phyloP scores from a whole-genome alignment of 2,113 vertebrate genomes.

The Thamnophis sirtalis region DNA sequence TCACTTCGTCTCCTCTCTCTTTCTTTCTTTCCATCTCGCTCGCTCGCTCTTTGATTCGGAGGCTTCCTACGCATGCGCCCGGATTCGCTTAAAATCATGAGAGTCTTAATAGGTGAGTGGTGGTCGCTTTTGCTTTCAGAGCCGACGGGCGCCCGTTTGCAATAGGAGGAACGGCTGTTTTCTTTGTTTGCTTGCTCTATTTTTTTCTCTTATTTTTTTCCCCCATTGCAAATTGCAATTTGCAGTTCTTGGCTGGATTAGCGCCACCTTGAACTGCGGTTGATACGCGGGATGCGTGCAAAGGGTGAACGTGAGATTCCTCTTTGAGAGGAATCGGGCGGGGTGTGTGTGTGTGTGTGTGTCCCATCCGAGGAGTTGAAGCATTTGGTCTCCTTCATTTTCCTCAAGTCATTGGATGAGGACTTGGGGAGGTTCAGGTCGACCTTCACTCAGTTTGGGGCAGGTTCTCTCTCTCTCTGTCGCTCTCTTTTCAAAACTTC shows the following conservation, averaged over 20 bases:
- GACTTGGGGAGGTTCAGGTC: not conserved
- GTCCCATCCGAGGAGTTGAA: not conserved
- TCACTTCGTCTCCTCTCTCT: not conserved
- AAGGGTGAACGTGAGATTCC: not conserved
- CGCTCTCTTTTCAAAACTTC: not conserved
- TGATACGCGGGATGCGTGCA: not conserved
- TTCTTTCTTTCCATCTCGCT: not conserved
- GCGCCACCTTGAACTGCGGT: not conserved
- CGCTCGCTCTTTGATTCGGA: not conserved
- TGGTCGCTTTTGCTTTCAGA: too few relatives aligned
- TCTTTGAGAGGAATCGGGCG: not conserved
- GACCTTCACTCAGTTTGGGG: not conserved
- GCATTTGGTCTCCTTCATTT: not conserved
- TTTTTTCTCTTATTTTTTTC: not conserved
- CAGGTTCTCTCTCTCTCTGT: not conserved
- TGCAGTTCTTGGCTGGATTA: not conserved
- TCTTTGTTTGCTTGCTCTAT: not conserved
- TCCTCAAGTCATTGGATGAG: not conserved
- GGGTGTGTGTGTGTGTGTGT: too few relatives aligned
- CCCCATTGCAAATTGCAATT: not conserved
- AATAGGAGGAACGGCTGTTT: not conserved
- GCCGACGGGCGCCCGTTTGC: not conserved
- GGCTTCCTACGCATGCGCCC: constrained; percentile 1
- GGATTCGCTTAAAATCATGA: constrained; percentile 25
- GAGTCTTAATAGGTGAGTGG: constrained; percentile 64